Percentiles rank a stretch among this genome's conserved stretches.
phyloP scores from a whole-genome alignment of 2,797 vertebrate species.

The Carcharodon carcharias region DNA sequence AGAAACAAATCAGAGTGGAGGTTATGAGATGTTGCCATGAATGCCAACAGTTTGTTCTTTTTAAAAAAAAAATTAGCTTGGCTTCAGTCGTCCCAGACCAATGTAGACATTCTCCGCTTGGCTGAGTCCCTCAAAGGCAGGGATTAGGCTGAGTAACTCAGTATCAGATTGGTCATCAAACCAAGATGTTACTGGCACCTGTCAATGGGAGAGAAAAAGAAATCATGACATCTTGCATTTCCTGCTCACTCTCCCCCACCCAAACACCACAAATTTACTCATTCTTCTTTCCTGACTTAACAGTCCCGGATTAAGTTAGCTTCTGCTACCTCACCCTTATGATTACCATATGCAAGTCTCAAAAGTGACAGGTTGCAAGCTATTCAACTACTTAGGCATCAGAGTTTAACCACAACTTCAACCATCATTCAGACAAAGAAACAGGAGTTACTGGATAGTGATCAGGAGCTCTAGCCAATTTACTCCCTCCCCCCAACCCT shows the following conservation, averaged over 20 bases:
- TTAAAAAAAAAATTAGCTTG: constrained; percentile 38
- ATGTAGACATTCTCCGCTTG: constrained; percentile 75
- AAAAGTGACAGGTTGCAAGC: not conserved
- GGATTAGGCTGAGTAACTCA: constrained; percentile 80
- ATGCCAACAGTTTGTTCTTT: not conserved
- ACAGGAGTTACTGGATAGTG: not conserved
- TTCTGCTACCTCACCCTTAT: not conserved
- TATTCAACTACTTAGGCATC: not conserved
- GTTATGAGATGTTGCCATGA: not conserved
- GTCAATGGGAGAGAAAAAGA: not conserved
- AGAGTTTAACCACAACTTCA: not conserved
- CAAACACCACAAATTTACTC: not conserved
- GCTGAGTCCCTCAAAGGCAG: constrained; percentile 82
- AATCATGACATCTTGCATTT: not conserved
- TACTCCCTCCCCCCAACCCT: not conserved
- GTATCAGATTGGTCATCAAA: constrained; percentile 83
- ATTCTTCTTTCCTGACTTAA: not conserved
- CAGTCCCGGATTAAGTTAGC: not conserved
- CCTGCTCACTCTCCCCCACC: not conserved
- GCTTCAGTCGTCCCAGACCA: constrained; percentile 73
- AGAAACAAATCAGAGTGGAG: not conserved
- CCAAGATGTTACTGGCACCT: constrained; percentile 88
- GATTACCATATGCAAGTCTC: not conserved
- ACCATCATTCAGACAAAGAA: not conserved
- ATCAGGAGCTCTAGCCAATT: not conserved